These are phyloP conservation scores for Chauna torquata DNA, from an alignment of 2,113 vertebrate genomes.

Conservation along the genomic window DNA sequence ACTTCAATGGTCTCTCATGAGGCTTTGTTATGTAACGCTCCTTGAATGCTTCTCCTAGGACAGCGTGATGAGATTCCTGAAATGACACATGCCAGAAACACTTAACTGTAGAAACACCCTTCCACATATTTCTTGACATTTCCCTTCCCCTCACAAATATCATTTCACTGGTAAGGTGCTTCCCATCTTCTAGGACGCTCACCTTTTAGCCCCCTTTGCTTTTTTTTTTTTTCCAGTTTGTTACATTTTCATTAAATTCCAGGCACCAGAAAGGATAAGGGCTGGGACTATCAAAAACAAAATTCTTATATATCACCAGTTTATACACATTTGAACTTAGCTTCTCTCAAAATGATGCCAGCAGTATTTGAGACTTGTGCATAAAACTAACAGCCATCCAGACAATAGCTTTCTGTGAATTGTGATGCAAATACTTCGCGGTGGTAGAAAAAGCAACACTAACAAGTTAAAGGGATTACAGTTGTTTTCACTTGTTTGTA, in stretches of 20 bases:
- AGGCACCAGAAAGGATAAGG: background rate
- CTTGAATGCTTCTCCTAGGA: slow-evolving; percentile 61
- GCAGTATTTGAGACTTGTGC: background rate
- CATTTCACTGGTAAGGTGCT: background rate
- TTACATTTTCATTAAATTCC: background rate
- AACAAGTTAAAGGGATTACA: background rate
- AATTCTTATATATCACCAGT: background rate
- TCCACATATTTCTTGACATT: background rate
- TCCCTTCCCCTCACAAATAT: background rate
- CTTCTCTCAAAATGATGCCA: background rate
- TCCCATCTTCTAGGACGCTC: background rate
- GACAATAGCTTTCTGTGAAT: background rate
- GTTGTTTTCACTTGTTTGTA: background rate
- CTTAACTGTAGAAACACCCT: background rate
- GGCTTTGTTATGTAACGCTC: slow-evolving; percentile 45
- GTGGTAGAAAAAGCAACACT: background rate
- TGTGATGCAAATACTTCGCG: background rate
- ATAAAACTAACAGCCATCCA: background rate
- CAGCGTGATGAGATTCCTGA: slow-evolving; percentile 70
- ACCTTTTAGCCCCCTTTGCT: background rate
- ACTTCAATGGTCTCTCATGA: background rate
- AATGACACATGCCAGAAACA: background rate
- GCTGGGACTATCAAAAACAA: background rate
- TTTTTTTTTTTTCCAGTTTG: background rate
- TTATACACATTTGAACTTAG: background rate